phyloP scores from a whole-genome alignment of 2,797 vertebrate genomes.

The Mus minutoides region DNA sequence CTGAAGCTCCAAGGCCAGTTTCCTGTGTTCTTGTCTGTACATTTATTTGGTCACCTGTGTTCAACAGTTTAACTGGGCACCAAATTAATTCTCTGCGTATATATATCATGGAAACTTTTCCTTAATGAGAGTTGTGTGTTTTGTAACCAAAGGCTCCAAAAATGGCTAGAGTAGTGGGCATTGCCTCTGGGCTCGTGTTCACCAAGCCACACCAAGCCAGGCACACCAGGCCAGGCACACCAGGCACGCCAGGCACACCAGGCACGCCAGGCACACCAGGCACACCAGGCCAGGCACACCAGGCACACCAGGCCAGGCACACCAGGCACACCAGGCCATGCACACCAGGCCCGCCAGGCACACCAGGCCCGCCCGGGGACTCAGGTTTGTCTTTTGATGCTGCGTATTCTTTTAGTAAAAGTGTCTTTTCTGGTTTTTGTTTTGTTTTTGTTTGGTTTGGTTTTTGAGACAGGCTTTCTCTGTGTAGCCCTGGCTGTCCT shows the following conservation, averaged over 20 bases:
- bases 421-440: not conserved
- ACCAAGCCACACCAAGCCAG: not conserved
- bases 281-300: too few species aligned
- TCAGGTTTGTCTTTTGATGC: not conserved
- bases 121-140: conserved; percentile 39
- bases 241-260: too few species aligned
- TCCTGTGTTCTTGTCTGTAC: not conserved
- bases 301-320: too few species aligned
- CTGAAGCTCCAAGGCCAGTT: not conserved
- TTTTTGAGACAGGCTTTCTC: too few species aligned
- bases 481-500: too few species aligned
- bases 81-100: not conserved
- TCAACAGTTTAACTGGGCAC: not conserved
- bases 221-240: too few species aligned
- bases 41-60: conserved; percentile 23
- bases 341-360: too few species aligned
- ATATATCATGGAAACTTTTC: conserved; percentile 14
- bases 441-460: too few species aligned
- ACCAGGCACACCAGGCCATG: too few species aligned
- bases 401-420: conserved; percentile 43
- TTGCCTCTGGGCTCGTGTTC: not conserved
- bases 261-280: too few species aligned
- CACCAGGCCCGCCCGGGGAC: too few species aligned
- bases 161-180: not conserved
- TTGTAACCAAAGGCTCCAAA: not conserved